These are phyloP conservation scores for Puffinus mauretanicus DNA, from an alignment of 2,113 vertebrate genomes.

Conservation along the genomic window DNA sequence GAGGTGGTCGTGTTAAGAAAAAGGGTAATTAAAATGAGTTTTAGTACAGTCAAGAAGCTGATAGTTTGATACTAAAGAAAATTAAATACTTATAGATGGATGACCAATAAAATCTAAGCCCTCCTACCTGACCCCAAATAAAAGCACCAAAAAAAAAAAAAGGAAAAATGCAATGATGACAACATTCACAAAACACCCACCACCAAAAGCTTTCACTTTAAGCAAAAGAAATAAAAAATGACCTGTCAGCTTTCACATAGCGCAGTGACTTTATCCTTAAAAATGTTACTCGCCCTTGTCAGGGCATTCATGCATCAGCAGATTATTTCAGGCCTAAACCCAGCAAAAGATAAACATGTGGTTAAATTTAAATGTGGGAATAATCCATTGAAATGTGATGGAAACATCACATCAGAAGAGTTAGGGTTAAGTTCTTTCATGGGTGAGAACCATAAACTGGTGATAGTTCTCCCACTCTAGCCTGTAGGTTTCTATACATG, in stretches of 20 bases:
- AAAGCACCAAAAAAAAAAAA: neutral
- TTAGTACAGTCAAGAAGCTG: conserved; percentile 58
- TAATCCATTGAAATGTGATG: neutral
- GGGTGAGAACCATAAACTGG: neutral
- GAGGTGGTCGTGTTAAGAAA: conserved; percentile 68
- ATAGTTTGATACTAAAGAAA: conserved; percentile 66
- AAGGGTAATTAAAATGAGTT: conserved; percentile 71
- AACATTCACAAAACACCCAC: neutral
- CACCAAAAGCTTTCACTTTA: neutral
- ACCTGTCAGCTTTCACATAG: neutral
- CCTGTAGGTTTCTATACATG: neutral
- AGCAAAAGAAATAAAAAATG: neutral
- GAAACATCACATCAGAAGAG: neutral
- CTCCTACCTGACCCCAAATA: neutral
- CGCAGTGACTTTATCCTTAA: neutral
- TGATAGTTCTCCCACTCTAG: neutral
- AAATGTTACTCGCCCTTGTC: neutral
- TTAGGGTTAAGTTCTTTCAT: neutral
- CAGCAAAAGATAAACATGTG: neutral
- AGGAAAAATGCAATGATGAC: neutral
- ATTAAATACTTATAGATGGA: conserved; percentile 46
- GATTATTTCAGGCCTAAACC: neutral
- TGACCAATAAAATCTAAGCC: conserved; percentile 37
- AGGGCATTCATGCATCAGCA: neutral
- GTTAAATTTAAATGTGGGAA: neutral